Evolutionary conservation across 2,113 vertebrate genomes (phyloP).

Genomic region (Hystrix cristata): DNA sequence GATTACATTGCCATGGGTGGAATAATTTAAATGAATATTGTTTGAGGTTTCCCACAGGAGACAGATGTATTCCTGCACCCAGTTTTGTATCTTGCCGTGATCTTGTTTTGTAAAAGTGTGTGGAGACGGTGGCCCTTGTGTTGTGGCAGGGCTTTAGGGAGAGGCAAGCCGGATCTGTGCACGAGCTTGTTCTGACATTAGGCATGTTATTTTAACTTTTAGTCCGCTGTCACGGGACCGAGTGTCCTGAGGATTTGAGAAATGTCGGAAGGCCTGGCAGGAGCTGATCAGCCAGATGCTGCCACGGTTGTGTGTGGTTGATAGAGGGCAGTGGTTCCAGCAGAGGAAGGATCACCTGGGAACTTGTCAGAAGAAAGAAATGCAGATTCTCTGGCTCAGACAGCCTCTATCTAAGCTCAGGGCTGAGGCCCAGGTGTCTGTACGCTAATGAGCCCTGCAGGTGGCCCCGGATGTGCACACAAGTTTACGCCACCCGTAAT

Average conservation of each 20-base stretch:
- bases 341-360: neutral
- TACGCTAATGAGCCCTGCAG: neutral
- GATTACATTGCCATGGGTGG: slow-evolving; percentile 52
- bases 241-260: neutral
- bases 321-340: neutral
- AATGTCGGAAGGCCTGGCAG: neutral
- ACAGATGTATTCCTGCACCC: neutral
- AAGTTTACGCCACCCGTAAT: neutral
- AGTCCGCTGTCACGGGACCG: neutral
- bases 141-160: neutral
- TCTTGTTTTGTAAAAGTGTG: neutral
- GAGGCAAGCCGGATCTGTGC: neutral
- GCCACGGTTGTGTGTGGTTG: neutral
- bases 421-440: neutral
- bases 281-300: neutral
- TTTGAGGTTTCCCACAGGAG: slow-evolving; percentile 38
- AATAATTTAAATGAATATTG: slow-evolving; percentile 59
- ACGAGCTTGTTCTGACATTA: neutral
- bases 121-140: neutral
- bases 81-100: neutral
- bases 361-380: neutral
- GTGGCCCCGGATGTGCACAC: neutral
- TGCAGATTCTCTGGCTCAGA: neutral
- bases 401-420: neutral
- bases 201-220: slow-evolving; percentile 30